Evolutionary conservation across 2,113 vertebrate genomes (phyloP).

Genomic region (Labeo rohita): DNA sequence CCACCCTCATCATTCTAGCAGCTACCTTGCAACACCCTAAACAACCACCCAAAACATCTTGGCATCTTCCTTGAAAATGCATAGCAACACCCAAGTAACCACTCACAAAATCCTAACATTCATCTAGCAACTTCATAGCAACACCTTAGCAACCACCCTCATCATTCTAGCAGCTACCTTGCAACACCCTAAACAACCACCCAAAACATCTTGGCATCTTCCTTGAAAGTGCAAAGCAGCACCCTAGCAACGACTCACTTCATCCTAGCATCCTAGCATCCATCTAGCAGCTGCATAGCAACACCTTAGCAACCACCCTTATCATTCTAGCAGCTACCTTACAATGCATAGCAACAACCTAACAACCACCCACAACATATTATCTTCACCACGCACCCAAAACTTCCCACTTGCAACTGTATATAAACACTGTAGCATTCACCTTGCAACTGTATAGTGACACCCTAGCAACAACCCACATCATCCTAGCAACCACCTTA

Average conservation of each 20-base stretch:
- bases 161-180: not conserved
- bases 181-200: not conserved
- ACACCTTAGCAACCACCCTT: not conserved
- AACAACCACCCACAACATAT: not conserved
- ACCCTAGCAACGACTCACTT: not conserved
- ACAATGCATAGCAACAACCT: not conserved
- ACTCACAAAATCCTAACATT: not conserved
- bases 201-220: no score
- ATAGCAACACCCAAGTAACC: not conserved
- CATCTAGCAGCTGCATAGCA: not conserved
- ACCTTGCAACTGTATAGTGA: not conserved
- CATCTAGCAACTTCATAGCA: not conserved
- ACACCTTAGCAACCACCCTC: not conserved
- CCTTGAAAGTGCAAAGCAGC: not conserved
- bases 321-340: not conserved
- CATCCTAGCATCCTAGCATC: not conserved
- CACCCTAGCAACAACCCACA: not conserved
- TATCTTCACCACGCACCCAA: not conserved
- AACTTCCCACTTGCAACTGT: not conserved
- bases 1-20: no score
- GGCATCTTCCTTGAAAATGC: not conserved
- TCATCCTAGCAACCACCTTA: not conserved
- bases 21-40: not conserved
- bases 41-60: not conserved
- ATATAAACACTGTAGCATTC: not conserved